Evolutionary conservation across 30 jellyfish, hydroid and myxozoan genomes (phyloP).

Genomic region (Chrysaora quinquecirrha): DNA sequence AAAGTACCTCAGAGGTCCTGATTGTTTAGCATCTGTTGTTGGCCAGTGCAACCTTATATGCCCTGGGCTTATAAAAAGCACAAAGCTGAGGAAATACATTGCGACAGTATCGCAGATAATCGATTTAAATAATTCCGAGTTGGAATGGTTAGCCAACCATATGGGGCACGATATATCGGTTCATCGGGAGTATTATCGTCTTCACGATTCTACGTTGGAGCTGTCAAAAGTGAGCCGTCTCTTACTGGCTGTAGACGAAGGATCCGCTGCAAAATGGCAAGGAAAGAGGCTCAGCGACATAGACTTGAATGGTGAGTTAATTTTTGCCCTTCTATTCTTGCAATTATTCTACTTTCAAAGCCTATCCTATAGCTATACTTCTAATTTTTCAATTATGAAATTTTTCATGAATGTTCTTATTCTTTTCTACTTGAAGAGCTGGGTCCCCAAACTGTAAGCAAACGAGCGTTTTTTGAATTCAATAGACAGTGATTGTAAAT

Average conservation of each 20-base stretch:
- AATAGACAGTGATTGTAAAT: neutral
- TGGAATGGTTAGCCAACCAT: conserved; percentile 67
- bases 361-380: neutral
- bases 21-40: neutral
- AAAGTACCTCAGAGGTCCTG: neutral
- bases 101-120: conserved; percentile 67
- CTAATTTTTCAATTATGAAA: neutral
- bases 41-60: neutral
- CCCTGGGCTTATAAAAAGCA: neutral
- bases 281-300: conserved; percentile 51
- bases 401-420: neutral
- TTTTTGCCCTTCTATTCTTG: neutral
- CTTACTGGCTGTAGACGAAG: conserved; percentile 69
- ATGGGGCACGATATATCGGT: conserved; percentile 70
- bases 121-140: conserved; percentile 50
- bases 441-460: neutral
- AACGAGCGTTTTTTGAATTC: neutral
- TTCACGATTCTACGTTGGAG: conserved; percentile 62
- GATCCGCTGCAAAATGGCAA: conserved; percentile 39
- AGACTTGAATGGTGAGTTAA: conserved; percentile 34
- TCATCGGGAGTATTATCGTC: conserved; percentile 70
- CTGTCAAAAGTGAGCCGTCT: conserved; percentile 65
- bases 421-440: neutral
- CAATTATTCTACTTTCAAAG: neutral
- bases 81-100: neutral